Evolutionary conservation across 2,888 invertebrate genomes (phyloP), one percentile per base, ranked within the genome.

Genomic region (Eupithecia subfuscata): DNA sequence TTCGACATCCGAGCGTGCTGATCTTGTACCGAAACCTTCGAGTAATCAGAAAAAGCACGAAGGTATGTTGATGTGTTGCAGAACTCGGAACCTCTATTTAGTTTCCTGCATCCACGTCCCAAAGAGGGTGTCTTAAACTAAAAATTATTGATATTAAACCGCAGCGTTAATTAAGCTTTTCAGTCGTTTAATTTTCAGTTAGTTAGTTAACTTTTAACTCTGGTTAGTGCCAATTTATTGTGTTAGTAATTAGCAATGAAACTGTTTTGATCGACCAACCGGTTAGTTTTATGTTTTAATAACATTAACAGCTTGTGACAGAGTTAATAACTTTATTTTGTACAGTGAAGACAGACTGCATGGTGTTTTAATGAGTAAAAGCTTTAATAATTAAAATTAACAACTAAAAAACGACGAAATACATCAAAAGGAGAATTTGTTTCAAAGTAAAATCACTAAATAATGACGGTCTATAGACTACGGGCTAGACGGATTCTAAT

Each of bases 121-220:
- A 87, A 86, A 88, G 87, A 89, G 93, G 91, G 93, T 92, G 91
- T 92, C 93, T 93, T 89, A 90, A 92, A 93, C 91, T 92, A 92
- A 91, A 91, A 89, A 90, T 88, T 94, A 94, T 94, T 93, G 94
- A 94, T 93, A 94, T 92, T 89, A 88, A 91, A 90, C 88, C 86
- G 85, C 82, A 87, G 87, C 71, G 90, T 90, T 94, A 94, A 94
- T 94, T 94, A 93, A 91, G 91, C 90, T 87, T 93, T 94, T 92
- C 86, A 93, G 81, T 91, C 91, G 88, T 92, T 91, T 90, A 92
- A 92, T 89, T 92, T 93, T 91, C 71, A 74, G 74, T 91, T 88
- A 90, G 89, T 88, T 91, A 87, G 89, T 88, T 91, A 87, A 89
- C 87, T 79, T 87, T 78, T 85, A 84, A 86, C 87, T 90, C 88